A percentile compares a stretch with the other conserved stretches of the same genome.
Conservation (phyloP, 2,797 vertebrate species). For the Chrosomus eos region DNA sequence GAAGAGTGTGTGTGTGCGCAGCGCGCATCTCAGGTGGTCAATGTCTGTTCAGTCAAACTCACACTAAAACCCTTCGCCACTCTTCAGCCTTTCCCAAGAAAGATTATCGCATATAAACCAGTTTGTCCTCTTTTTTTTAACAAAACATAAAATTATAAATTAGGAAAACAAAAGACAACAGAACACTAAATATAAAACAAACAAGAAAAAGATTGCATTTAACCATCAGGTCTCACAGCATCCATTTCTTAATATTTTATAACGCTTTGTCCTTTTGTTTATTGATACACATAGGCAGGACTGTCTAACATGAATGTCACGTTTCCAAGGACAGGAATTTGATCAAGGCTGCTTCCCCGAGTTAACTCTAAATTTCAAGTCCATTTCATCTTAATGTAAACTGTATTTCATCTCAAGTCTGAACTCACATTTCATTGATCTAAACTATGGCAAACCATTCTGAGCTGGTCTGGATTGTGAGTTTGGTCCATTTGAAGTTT, state of each 20-base stretch:
- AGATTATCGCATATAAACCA: conserved; percentile 80
- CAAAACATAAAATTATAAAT: conserved; percentile 76
- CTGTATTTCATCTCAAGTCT: background rate
- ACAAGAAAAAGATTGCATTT: conserved; percentile 76
- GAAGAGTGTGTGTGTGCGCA: background rate
- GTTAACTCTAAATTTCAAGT: conserved; percentile 64
- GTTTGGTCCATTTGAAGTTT: conserved; percentile 33
- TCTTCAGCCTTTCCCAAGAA: conserved; percentile 75
- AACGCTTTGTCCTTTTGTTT: conserved; percentile 68
- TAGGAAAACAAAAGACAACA: conserved; percentile 64
- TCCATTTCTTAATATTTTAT: conserved; percentile 60
- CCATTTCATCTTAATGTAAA: conserved; percentile 41
- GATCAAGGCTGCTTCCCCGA: conserved; percentile 88
- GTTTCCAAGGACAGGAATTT: conserved; percentile 65
- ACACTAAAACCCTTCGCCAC: conserved; percentile 71
- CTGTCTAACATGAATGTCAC: conserved; percentile 68
- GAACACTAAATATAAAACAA: conserved; percentile 78
- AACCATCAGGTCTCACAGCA: conserved; percentile 73
- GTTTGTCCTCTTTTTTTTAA: conserved; percentile 60
- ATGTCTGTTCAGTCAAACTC: conserved; percentile 35
- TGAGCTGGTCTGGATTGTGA: background rate
- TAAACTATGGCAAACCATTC: conserved; percentile 42
- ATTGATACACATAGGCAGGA: conserved; percentile 67
- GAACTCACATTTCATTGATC: conserved; percentile 7
- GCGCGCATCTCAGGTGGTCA: conserved; percentile 31